Conservation (phyloP, 2,113 vertebrate species). For the Odontophorus gujanensis region DNA sequence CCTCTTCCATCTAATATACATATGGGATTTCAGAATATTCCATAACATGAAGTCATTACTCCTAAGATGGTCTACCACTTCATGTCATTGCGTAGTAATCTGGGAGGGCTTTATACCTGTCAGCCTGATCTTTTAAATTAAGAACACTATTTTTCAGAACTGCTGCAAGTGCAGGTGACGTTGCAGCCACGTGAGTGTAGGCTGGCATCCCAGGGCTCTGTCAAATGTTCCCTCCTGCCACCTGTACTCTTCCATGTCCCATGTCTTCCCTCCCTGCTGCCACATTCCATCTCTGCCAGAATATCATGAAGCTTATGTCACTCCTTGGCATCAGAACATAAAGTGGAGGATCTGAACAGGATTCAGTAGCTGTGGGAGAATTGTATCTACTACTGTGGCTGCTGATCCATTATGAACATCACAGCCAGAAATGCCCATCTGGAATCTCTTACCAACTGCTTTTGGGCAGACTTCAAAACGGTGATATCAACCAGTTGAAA, state of each 20-base stretch:
- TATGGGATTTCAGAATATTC: background rate
- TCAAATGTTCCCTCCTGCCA: constrained; percentile 15
- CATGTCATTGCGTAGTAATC: background rate
- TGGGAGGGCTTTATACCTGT: background rate
- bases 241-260: background rate
- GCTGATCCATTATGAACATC: constrained; percentile 44
- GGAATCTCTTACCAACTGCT: constrained; percentile 35
- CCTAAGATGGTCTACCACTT: background rate
- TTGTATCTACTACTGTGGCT: constrained; percentile 25
- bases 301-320: constrained; percentile 33
- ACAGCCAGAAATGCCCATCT: constrained; percentile 51
- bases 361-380: constrained; percentile 16
- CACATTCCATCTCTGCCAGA: constrained; percentile 34
- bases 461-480: background rate
- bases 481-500: background rate
- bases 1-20: background rate
- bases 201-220: background rate
- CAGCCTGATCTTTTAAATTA: background rate
- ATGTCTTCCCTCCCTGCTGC: constrained; percentile 23
- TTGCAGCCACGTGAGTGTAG: background rate
- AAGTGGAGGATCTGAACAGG: constrained; percentile 30
- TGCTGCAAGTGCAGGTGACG: background rate
- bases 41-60: background rate
- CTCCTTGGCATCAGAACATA: constrained; percentile 29
- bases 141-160: background rate